Base-by-base conservation (phyloP, 2,797 vertebrate species). In the Anabacerthia variegaticeps region DNA sequence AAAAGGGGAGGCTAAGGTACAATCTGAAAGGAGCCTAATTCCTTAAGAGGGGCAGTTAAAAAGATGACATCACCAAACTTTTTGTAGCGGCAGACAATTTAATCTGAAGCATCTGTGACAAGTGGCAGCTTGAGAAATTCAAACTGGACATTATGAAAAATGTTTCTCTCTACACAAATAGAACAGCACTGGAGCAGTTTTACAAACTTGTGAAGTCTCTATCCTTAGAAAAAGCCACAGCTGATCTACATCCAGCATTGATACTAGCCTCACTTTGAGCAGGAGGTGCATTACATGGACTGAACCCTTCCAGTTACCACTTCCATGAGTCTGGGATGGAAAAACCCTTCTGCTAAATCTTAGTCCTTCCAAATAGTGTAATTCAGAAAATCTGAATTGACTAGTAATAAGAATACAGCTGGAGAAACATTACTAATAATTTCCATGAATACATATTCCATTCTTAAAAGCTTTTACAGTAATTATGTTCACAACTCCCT, bases 311-410 rank as follows among this genome's bases (percentile, higher is more conserved):
- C 37, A 79, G 12, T 15, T 43, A 39, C 10, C 12, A 44, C 24
- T 51, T 82, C 49, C 51, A 6, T n/a, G 14, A 87, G 10, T 30
- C 55, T 37, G 43, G 41, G 34, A 21, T 2, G 30, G 48, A 55
- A 61, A 48, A 4, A 0, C 0, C 18, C 4, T 56, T 34, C 34
- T 65, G n/a, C 7, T 80, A 58, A 85, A 34, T 14, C 34, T n/a
- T 20, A 51, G 18, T 37, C 37, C 20, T 73, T 62, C 19, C 34
- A 81, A 68, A 54, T 7, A 63, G 7, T 17, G 18, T 58, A 49
- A 39, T 65, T 85, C 36, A 92, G 43, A 16, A 85, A 82, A 89
- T 48, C 10, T 43, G 46, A 68, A 72, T 34, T 49, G 9, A 14
- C 24, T 76, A 66, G 27, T 19, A 82, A 63, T 36, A 90, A 71